Evolutionary conservation across 2,797 vertebrate genomes (phyloP).

Genomic region (Sphenodon punctatus): DNA sequence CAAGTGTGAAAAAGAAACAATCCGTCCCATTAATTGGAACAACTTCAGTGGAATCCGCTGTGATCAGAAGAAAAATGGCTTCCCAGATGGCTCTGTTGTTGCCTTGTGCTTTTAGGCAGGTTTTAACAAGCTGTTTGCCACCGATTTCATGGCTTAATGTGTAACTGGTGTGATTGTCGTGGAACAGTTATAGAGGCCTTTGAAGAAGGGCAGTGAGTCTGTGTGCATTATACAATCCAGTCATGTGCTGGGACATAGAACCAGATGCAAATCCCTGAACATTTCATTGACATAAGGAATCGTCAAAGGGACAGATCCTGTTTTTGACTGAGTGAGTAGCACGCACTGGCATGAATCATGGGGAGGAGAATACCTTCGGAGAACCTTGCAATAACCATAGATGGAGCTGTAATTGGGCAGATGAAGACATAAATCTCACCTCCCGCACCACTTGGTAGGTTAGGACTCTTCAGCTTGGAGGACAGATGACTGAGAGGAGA

Average conservation of each 20-base stretch:
- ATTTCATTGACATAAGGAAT: not conserved
- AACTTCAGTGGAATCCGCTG: accelerated
- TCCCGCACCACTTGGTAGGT: too few species aligned
- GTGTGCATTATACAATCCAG: not conserved
- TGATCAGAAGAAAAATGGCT: not conserved
- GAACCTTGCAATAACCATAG: too few species aligned
- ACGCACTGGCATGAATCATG: too few species aligned
- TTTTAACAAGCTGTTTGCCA: not conserved
- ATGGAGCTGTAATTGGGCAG: too few species aligned
- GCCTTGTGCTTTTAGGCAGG: not conserved
- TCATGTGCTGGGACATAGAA: not conserved
- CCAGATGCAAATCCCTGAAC: not conserved
- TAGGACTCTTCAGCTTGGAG: too few species aligned
- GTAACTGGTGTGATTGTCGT: not conserved
- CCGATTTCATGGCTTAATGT: not conserved
- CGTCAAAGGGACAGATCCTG: too few species aligned
- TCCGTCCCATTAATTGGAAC: accelerated
- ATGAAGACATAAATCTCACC: too few species aligned
- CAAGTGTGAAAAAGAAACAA: not conserved
- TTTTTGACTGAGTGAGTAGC: too few species aligned
- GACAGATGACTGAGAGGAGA: too few species aligned
- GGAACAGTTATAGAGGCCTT: not conserved
- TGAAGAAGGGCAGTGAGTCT: not conserved
- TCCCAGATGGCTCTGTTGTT: not conserved
- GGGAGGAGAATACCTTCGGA: too few species aligned